Conservation (phyloP, 2,113 vertebrate species). For the Leucopternis melanops region DNA sequence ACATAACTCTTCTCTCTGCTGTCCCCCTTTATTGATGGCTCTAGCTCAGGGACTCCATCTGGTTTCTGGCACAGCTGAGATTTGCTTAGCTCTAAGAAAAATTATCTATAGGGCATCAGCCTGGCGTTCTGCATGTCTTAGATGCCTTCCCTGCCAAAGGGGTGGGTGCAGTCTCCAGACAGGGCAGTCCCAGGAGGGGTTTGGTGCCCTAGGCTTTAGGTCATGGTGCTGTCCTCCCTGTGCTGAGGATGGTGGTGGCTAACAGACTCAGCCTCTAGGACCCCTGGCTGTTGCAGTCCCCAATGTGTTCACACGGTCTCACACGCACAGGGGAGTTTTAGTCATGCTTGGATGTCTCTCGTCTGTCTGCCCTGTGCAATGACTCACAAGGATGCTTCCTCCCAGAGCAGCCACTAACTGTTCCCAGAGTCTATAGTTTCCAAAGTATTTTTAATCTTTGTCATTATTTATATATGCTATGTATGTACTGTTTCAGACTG, state of each 20-base stretch:
- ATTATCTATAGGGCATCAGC: background rate
- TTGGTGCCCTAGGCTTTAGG: background rate
- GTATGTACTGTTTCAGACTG: conserved; percentile 30
- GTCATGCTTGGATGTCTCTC: background rate
- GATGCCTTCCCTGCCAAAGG: background rate
- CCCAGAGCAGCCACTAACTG: conserved; percentile 31
- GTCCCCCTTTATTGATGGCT: background rate
- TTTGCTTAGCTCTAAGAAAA: background rate
- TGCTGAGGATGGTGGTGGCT: background rate
- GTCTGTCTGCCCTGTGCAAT: background rate
- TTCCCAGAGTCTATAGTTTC: conserved; percentile 8
- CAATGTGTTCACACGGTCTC: background rate
- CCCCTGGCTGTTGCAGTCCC: background rate
- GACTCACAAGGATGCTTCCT: conserved; percentile 17
- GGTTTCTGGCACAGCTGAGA: background rate
- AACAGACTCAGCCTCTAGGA: background rate
- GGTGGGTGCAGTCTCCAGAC: background rate
- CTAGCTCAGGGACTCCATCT: background rate
- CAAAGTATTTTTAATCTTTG: conserved; percentile 41
- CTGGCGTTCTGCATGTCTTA: background rate
- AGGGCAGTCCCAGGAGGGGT: background rate
- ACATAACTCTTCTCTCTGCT: background rate
- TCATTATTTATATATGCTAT: conserved; percentile 47
- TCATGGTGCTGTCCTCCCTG: background rate
- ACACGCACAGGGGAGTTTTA: background rate